Percentiles rank a stretch among this genome's conserved stretches.
phyloP scores from a whole-genome alignment of 2,888 invertebrate genomes.

The Acronicta psi region DNA sequence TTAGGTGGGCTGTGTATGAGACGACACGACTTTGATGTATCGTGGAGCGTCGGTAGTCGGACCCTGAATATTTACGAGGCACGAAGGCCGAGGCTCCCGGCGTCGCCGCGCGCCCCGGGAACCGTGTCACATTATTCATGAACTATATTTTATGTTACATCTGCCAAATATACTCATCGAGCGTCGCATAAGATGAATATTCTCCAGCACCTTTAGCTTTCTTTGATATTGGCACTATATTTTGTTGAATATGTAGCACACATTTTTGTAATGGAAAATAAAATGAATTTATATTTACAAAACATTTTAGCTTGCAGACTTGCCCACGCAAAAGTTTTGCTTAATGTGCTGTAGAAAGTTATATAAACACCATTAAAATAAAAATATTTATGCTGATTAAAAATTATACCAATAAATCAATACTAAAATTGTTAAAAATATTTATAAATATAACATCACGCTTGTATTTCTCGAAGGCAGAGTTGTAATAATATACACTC shows the following conservation, averaged over 20 bases:
- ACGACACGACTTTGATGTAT: constrained; percentile 80
- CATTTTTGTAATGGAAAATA: constrained; percentile 3
- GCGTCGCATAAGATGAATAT: constrained; percentile 47
- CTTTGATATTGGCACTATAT: constrained; percentile 28
- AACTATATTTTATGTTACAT: constrained; percentile 69
- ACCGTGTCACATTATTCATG: constrained; percentile 80
- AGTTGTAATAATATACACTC: no score
- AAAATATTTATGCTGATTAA: constrained; percentile 1
- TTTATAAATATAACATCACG: no score
- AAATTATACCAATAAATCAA: no score
- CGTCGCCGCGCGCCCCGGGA: constrained; percentile 56
- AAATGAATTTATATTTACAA: no score
- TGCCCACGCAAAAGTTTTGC: not conserved
- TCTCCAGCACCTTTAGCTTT: constrained; percentile 33
- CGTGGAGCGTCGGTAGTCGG: constrained; percentile 72
- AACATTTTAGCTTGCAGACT: no score
- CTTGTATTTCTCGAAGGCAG: no score
- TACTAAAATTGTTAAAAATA: no score
- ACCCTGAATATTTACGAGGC: constrained; percentile 84
- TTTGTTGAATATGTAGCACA: constrained; percentile 16
- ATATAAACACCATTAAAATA: not conserved
- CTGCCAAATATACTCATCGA: constrained; percentile 66
- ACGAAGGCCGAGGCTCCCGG: constrained; percentile 58
- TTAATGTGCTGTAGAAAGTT: not conserved
- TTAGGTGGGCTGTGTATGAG: constrained; percentile 62